Conservation (phyloP, 2,113 vertebrate genomes). For the Butorides virescens region DNA sequence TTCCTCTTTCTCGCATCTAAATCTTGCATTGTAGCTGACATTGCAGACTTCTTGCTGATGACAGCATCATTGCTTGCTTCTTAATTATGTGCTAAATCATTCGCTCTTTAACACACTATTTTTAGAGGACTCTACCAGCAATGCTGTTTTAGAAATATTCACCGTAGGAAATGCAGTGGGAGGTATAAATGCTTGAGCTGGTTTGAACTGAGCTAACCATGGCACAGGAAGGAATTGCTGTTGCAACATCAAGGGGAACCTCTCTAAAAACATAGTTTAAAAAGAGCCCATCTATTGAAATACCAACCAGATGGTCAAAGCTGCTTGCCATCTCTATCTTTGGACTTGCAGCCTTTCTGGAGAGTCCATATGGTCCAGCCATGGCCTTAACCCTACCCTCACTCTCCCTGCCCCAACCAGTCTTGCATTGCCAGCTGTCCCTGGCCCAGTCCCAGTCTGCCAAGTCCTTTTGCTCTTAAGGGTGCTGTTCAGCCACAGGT, state of each 20-base stretch:
- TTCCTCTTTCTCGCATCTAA: background rate
- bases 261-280: background rate
- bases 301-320: background rate
- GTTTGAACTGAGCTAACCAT: background rate
- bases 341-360: background rate
- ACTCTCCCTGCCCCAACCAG: fast-evolving
- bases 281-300: background rate
- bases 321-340: background rate
- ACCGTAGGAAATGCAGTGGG: background rate
- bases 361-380: background rate
- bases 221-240: background rate
- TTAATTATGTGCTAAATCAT: slow-evolving; percentile 37
- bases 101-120: background rate
- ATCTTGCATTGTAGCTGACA: background rate
- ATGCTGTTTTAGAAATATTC: background rate
- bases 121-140: background rate
- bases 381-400: background rate
- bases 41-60: background rate
- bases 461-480: background rate
- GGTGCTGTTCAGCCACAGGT: background rate
- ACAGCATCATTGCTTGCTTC: background rate
- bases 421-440: background rate
- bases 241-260: background rate
- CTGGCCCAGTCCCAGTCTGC: background rate
- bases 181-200: background rate